Evolutionary conservation across 1,140 invertebrate genomes (phyloP).

Genomic region (Macrosteles quadrilineatus): DNA sequence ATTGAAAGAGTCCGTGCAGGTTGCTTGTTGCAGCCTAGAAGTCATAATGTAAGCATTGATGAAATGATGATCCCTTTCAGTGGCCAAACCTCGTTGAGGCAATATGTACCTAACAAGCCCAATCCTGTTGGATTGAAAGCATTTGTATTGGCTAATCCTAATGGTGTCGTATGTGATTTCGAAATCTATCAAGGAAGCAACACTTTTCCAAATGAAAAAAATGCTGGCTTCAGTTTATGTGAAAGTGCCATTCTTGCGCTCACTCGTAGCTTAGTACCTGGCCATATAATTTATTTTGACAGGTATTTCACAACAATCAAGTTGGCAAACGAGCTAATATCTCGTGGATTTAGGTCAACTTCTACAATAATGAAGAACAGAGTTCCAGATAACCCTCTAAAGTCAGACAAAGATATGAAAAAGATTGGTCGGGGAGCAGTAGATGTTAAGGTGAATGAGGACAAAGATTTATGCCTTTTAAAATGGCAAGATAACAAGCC

Average conservation of each 20-base stretch:
- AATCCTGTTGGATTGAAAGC: slow-evolving; percentile 39
- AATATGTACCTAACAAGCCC: slow-evolving; percentile 36
- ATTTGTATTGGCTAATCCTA: slow-evolving; percentile 35
- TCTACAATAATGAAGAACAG: slow-evolving; percentile 30
- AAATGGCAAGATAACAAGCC: slow-evolving; percentile 36
- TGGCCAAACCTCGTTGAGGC: slow-evolving; percentile 25
- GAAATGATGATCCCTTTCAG: slow-evolving; percentile 39
- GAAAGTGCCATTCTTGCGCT: slow-evolving; percentile 32
- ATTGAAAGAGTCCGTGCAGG: slow-evolving; percentile 20
- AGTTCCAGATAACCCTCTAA: not conserved
- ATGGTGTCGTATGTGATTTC: slow-evolving; percentile 39
- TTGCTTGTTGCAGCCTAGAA: slow-evolving; percentile 28
- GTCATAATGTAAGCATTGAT: slow-evolving; percentile 30
- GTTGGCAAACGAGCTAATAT: slow-evolving; percentile 13
- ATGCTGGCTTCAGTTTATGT: slow-evolving; percentile 34
- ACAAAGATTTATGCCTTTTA: not conserved
- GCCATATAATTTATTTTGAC: slow-evolving; percentile 41
- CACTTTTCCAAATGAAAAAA: not conserved
- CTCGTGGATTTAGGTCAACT: slow-evolving; percentile 22
- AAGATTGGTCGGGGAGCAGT: not conserved
- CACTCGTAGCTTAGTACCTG: slow-evolving; percentile 27
- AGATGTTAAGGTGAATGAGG: not conserved
- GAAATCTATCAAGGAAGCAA: slow-evolving; percentile 18
- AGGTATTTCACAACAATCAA: slow-evolving; percentile 40
- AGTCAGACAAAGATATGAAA: slow-evolving; percentile 8